These are phyloP conservation scores for Drosophila sproati DNA, from an alignment of 1,140 invertebrate species.

Conservation along the genomic window DNA sequence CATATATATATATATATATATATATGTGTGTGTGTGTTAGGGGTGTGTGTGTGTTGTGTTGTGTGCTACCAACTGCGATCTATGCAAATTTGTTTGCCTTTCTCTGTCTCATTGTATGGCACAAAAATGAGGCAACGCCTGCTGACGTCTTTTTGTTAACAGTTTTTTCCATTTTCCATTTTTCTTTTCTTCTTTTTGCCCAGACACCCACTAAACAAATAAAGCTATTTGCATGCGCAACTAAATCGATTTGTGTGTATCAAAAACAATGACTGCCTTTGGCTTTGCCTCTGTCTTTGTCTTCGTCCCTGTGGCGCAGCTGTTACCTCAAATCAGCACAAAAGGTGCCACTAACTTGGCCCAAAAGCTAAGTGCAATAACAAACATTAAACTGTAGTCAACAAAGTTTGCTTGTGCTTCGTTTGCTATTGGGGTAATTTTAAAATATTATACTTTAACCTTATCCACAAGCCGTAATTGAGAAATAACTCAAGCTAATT, in stretches of 20 bases:
- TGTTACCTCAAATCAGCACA: constrained; percentile 45
- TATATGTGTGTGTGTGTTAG: constrained; percentile 31
- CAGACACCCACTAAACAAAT: constrained; percentile 59
- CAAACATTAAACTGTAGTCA: constrained; percentile 36
- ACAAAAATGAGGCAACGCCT: constrained; percentile 43
- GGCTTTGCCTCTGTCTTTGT: constrained; percentile 36
- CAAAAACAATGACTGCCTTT: constrained; percentile 41
- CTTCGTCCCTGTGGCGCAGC: constrained; percentile 41
- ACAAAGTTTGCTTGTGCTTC: constrained; percentile 8
- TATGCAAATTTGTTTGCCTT: constrained; percentile 79
- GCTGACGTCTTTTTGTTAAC: constrained; percentile 65
- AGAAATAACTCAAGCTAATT: neutral
- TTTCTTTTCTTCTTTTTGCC: constrained; percentile 13
- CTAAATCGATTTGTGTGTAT: constrained; percentile 82
- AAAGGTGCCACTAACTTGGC: constrained; percentile 7
- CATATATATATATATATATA: constrained; percentile 8
- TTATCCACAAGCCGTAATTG: neutral
- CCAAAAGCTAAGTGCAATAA: constrained; percentile 11
- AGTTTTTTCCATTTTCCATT: constrained; percentile 42
- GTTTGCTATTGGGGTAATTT: neutral
- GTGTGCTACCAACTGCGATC: constrained; percentile 72
- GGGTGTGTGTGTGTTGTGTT: constrained; percentile 46
- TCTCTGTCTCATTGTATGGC: constrained; percentile 28
- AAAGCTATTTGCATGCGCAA: constrained; percentile 82
- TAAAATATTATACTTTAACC: constrained; percentile 5